Evolutionary conservation across 2,888 invertebrate species (phyloP), one percentile per base, ranked within the genome.

Genomic region (Lordiphosa andalusiaca): DNA sequence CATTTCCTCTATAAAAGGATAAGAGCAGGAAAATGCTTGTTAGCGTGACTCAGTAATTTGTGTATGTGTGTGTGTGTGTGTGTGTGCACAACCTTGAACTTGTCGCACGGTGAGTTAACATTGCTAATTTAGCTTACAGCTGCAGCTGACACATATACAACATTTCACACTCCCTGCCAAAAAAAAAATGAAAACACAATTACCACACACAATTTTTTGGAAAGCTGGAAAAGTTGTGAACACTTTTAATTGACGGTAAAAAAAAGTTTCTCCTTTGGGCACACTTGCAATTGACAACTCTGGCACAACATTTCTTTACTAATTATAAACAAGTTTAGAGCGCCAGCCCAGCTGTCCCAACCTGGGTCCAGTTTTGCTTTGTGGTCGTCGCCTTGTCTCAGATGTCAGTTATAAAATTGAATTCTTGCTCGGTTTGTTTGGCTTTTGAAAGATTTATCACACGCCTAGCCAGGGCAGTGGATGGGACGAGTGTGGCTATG

Each of bases 371-470:
- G 40, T 46, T 49, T 57, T 60, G 47, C 40, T 30, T 61, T 67
- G 61, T 50, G 60, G 54, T 60, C 44, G 49, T 49, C 63, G 68
- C 54, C 67, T 62, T 68, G 69, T 63, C 72, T 71, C 64, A 68
- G 71, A 65, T 83, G 78, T 80, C 78, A 83, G 77, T 65, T 64
- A 63, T 70, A 69, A 69, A 69, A 75, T 76, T 73, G 67, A 78
- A 73, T 73, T 73, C 63, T 65, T 69, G 73, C 53, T 59, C 52
- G 67, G 66, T 64, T 64, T 63, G 69, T 68, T 71, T 65, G 69
- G 70, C 61, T 69, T 82, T 71, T 76, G 71, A 73, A 69, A 83
- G 78, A 80, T 80, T 80, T 80, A 80, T 80, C 68, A 69, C 83
- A 53, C 53, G 58, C 50, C 59, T 16, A 42, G 52, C 21, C 35